Evolutionary conservation across 1,140 invertebrate species (phyloP).

Genomic region (Drosophila repleta): DNA sequence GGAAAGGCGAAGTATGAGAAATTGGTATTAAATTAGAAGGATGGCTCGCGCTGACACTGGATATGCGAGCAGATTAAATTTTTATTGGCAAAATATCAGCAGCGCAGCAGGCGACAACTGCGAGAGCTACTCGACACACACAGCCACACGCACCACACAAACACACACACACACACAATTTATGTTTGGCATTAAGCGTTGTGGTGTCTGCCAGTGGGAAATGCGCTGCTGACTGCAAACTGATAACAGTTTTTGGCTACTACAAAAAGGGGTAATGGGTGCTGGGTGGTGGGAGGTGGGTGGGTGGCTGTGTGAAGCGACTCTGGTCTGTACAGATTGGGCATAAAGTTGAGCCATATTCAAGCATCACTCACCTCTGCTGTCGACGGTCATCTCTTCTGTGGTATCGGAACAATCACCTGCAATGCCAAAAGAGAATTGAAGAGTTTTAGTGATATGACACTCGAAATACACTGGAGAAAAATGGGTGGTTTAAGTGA

Average conservation of each 20-base stretch:
- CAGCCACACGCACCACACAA: slow-evolving; percentile 14
- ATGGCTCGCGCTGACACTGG: slow-evolving; percentile 38
- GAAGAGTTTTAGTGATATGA: slow-evolving; percentile 8
- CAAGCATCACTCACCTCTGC: slow-evolving; percentile 70
- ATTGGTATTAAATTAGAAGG: slow-evolving; percentile 71
- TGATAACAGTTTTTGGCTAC: slow-evolving; percentile 64
- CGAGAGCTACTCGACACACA: neutral
- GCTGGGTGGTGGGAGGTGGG: neutral
- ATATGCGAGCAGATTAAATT: slow-evolving; percentile 73
- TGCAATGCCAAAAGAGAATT: slow-evolving; percentile 35
- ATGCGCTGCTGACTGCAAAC: slow-evolving; percentile 39
- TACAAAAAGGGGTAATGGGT: neutral
- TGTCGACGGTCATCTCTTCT: slow-evolving; percentile 83
- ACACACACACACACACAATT: slow-evolving; percentile 36
- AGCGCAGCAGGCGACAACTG: slow-evolving; percentile 25
- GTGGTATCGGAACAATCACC: slow-evolving; percentile 83
- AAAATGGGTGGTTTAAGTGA: neutral
- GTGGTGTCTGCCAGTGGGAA: slow-evolving; percentile 53
- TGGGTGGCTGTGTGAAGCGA: neutral
- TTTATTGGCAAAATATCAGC: slow-evolving; percentile 81
- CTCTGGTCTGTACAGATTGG: neutral
- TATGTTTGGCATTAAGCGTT: slow-evolving; percentile 79
- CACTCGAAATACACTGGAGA: neutral
- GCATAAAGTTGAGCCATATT: neutral
- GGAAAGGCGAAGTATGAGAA: neutral